phyloP scores from a whole-genome alignment of 2,797 vertebrate genomes.

The Gymnopithys bicolor region DNA sequence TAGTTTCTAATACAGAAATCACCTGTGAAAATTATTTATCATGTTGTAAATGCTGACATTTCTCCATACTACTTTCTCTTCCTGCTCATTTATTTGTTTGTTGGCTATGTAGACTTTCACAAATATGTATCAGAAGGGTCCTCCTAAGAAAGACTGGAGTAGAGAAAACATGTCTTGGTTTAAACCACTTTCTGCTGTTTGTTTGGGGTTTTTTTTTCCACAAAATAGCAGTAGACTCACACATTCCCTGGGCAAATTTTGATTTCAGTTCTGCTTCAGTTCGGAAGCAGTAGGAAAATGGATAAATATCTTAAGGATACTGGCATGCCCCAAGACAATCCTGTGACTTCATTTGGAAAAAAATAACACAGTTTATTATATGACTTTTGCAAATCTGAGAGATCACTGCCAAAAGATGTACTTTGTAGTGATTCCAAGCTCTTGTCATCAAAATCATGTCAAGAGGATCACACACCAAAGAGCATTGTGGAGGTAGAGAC shows the following conservation, averaged over 20 bases:
- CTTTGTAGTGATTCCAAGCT: background rate
- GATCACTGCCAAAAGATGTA: background rate
- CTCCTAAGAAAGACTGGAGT: background rate
- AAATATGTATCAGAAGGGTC: background rate
- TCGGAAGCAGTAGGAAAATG: background rate
- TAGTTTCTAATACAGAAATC: background rate
- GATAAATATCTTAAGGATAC: background rate
- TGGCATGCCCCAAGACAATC: background rate
- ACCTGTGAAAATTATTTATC: background rate
- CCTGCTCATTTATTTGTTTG: background rate
- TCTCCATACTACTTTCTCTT: background rate
- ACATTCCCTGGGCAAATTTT: background rate
- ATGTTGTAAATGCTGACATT: background rate
- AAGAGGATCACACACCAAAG: background rate
- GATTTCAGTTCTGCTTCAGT: background rate
- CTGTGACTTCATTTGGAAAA: background rate
- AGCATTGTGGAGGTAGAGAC: background rate
- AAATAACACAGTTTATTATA: background rate
- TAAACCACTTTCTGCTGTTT: background rate
- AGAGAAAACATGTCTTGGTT: background rate
- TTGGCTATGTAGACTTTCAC: background rate
- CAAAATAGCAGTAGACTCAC: background rate
- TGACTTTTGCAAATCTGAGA: background rate
- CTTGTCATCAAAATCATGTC: background rate
- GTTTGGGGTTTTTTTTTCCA: background rate